Base-by-base conservation (phyloP, 1,140 invertebrate species). In the Drepana arcuata region DNA sequence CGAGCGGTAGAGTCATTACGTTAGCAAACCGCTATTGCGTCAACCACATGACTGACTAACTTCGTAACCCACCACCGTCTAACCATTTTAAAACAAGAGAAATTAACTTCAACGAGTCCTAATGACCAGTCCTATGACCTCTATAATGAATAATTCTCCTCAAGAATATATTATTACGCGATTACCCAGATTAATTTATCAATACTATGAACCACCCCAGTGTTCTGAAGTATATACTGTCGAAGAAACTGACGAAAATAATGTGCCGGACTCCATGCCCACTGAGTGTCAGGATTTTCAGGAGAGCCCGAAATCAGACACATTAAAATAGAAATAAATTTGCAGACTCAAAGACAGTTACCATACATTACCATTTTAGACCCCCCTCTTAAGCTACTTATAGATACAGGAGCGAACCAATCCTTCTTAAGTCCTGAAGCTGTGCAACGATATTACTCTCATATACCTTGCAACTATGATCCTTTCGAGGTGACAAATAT, bases 11-110 rank as follows among this genome's bases (percentile, higher is more conserved):
- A 21, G 16, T 6, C 31, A 33, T n/a, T 33, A 21, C 14, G 16
- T 33, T 1, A n/a, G 16, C 6, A 18, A 21, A n/a, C 31, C 15
- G 15, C 2, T 33, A 21, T 18, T n/a, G 7, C 29, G n/a, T n/a
- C 14, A 21, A 10, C 16, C 5, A 1, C 31, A 33, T 18, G 31
- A 33, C 13, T 33, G 31, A 18, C n/a, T 10, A 33, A 16, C 15
- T 9, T 6, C 21, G 29, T 1, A 40, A 40, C 33, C 37, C 37
- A 25, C 37, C 29, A 6, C 30, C 37, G 9, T 25, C 18, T 13
- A 40, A 40, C 27, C 33, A 40, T 27, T 40, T 39, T 25, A 39
- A 39, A 12, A 39, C 28, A 1, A 27, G 37, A n/a, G 37, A 32
- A 7, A n/a, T 40, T 2, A 32, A 40, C 16, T 24, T 32, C 26